phyloP scores from a whole-genome alignment of 2,797 vertebrate genomes.

The Anguilla pacifica region DNA sequence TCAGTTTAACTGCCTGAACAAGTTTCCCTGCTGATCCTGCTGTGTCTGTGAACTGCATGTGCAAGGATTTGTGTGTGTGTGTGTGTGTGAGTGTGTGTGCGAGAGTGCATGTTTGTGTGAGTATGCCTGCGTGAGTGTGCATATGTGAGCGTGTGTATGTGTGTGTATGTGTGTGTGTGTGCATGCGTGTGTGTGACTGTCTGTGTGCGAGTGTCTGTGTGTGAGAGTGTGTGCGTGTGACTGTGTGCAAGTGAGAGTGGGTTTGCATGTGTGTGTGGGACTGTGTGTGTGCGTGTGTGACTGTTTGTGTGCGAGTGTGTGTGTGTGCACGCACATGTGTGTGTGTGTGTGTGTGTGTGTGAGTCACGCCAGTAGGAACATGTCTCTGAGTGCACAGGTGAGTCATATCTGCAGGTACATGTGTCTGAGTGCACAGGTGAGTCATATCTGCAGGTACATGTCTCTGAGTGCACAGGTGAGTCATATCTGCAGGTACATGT shows the following conservation, averaged over 20 bases:
- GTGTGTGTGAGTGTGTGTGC: conserved; percentile 2
- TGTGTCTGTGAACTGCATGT: conserved; percentile 12
- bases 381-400: no score
- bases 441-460: no score
- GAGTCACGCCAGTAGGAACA: not conserved
- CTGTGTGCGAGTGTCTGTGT: no score
- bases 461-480: no score
- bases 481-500: no score
- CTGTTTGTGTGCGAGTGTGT: not conserved
- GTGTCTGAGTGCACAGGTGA: no score
- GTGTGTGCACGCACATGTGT: not conserved
- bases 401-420: no score
- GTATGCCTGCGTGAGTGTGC: not conserved
- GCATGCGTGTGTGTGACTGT: not conserved
- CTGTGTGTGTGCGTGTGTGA: no score
- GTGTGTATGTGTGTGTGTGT: conserved; percentile 13
- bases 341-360: not conserved
- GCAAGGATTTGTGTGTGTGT: not conserved
- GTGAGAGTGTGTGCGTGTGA: no score
- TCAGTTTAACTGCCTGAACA: not conserved
- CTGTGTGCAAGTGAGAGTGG: no score
- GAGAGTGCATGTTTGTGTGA: not conserved
- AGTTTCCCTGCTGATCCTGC: not conserved
- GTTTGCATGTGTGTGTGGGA: no score
- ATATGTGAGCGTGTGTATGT: not conserved